Base-by-base conservation (phyloP, 2,888 invertebrate genomes). In the Sphaerophoria rueppellii region DNA sequence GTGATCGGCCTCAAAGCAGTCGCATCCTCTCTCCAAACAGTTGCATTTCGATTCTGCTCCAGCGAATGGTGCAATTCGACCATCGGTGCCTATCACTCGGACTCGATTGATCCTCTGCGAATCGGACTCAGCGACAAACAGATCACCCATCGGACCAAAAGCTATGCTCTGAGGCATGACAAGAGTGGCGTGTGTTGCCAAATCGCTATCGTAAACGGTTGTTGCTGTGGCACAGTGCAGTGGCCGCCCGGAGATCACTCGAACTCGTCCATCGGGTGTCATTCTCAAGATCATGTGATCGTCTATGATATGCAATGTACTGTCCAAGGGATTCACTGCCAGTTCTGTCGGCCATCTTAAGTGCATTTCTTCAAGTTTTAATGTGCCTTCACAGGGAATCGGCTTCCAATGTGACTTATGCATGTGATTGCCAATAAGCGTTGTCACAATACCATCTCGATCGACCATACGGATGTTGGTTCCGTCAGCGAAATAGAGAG, bases 341-440 rank as follows among this genome's bases (percentile, higher is more conserved):
- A 99, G 92, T 90, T 98, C 98, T 0, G 98, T 99, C 0, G 99
- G 99, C 99, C 99, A 99, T 72, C 98, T 94, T 69, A 99, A 93
- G 89, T 97, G 97, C 71, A 98, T 98, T 92, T 98, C 97, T 90
- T 97, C 97, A n/a, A 97, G 94, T 89, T 97, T 97, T 0, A 97
- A 91, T 0, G 97, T 98, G 24, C 97, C 98, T 91, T 97, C 97
- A 89, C 98, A 98, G 0, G 98, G 97, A 69, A 98, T 96, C 0
- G 98, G 98, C 89, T 97, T 97, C 97, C 97, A 98, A 90, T 97
- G 97, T 0, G 96, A 96, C 89, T 97, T 95, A 90, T 97, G 97
- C 96, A 97, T 97, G 89, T 97, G 97, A 88, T 97, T 97, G 12
- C 97, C 97, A 86, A 98, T 97, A 0, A 98, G 95, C 0, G 98